These are phyloP conservation scores for Thumatha senex DNA, from an alignment of 2,888 invertebrate genomes.

Conservation along the genomic window DNA sequence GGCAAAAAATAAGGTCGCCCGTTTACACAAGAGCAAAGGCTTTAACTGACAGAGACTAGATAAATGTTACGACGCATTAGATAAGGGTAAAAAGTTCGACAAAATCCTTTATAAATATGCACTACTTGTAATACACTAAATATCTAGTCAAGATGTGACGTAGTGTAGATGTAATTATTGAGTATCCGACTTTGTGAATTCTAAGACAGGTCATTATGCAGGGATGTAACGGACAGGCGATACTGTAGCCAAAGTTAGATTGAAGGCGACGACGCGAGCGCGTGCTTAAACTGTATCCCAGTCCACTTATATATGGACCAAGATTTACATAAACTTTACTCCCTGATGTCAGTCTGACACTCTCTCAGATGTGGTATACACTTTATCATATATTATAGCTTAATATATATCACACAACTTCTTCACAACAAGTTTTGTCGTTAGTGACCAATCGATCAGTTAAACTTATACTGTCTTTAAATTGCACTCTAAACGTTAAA, in stretches of 20 bases:
- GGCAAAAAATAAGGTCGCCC: constrained; percentile 80
- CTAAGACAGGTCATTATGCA: constrained; percentile 75
- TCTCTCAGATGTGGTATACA: constrained; percentile 33
- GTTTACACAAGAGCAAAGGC: constrained; percentile 77
- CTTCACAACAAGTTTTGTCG: background rate
- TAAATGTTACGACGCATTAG: constrained; percentile 77
- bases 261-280: constrained; percentile 75
- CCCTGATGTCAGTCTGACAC: constrained; percentile 32
- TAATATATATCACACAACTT: background rate
- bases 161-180: constrained; percentile 67
- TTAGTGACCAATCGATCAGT: background rate
- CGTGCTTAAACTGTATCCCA: constrained; percentile 76
- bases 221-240: constrained; percentile 69
- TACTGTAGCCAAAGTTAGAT: constrained; percentile 76
- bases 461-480: background rate
- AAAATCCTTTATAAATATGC: constrained; percentile 52
- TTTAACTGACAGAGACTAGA: constrained; percentile 81
- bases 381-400: constrained; percentile 8
- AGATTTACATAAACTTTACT: constrained; percentile 71
- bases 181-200: constrained; percentile 65
- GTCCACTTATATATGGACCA: constrained; percentile 60
- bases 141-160: constrained; percentile 44
- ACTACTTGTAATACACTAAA: constrained; percentile 37
- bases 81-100: constrained; percentile 66
- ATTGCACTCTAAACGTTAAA: background rate